Conservation (phyloP, 2,797 vertebrate genomes). For the Lepidocolaptes lacrymiger region DNA sequence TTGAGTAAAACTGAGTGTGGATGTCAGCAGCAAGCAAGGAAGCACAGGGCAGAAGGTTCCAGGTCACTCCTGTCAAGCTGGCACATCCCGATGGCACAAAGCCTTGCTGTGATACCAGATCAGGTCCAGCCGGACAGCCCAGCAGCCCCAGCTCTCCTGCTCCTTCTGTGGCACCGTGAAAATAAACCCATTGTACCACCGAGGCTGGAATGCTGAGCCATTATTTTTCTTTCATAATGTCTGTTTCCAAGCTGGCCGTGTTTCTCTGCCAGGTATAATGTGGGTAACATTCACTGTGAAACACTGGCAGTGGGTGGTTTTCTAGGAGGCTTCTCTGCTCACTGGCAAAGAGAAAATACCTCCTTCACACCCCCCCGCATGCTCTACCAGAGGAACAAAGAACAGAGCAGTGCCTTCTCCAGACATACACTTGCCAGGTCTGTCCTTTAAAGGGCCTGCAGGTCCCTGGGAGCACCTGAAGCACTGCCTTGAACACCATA, state of each 20-base stretch:
- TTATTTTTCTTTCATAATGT: conserved; percentile 52
- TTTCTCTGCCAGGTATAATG: conserved; percentile 35
- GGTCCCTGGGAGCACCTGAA: not conserved
- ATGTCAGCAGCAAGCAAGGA: not conserved
- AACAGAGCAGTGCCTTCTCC: not conserved
- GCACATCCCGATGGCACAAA: conserved; percentile 2
- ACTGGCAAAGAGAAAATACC: conserved; percentile 1
- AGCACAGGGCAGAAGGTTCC: not conserved
- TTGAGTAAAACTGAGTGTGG: not conserved
- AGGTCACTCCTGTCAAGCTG: not conserved
- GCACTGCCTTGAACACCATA: not conserved
- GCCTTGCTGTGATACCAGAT: not conserved
- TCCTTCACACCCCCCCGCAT: not conserved
- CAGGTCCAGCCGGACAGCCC: not conserved
- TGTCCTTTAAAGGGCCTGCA: not conserved
- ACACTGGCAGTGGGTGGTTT: not conserved
- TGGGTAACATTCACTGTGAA: not conserved
- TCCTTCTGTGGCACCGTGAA: not conserved
- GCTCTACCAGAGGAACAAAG: not conserved
- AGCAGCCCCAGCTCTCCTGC: not conserved
- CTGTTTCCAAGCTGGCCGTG: not conserved
- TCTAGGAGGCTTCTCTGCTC: conserved; percentile 1
- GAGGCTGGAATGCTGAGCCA: conserved; percentile 5
- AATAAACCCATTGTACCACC: conserved; percentile 34
- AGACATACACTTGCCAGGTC: not conserved